These are phyloP conservation scores for Ptychadena robeensis DNA, from an alignment of 2,797 vertebrate species.

Conservation along the genomic window DNA sequence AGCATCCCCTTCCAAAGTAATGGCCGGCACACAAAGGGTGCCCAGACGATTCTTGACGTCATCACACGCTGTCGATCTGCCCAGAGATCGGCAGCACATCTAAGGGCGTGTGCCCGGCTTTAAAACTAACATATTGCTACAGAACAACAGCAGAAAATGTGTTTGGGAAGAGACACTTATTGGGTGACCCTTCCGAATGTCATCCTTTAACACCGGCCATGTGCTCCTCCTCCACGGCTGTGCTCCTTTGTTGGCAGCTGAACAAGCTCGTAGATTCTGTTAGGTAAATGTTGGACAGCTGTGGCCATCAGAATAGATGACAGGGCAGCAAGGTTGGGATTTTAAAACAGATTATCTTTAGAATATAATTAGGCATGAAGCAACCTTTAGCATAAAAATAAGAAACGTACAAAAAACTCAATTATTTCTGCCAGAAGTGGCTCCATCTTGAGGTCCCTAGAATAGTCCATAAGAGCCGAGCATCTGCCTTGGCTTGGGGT, in stretches of 20 bases:
- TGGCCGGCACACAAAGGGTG: no score
- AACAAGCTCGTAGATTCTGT: neutral
- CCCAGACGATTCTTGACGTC: no score
- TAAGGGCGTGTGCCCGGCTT: no score
- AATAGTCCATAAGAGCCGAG: no score
- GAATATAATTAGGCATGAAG: neutral
- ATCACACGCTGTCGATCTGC: no score
- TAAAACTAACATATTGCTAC: neutral
- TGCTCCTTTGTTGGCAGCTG: neutral
- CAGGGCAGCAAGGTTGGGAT: neutral
- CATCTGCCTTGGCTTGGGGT: no score
- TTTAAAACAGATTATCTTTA: neutral
- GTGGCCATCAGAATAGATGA: neutral
- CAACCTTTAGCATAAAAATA: neutral
- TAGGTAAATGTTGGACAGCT: neutral
- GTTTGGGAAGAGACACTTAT: no score
- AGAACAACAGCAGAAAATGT: neutral
- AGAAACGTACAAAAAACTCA: neutral
- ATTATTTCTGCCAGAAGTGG: no score
- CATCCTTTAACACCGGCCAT: neutral
- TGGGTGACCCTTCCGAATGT: no score
- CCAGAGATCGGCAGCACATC: no score
- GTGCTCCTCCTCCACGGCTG: neutral
- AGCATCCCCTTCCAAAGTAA: no score
- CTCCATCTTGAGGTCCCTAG: no score